Evolutionary conservation across 1,140 invertebrate genomes (phyloP).

Genomic region (Bathynomus jamesi): DNA sequence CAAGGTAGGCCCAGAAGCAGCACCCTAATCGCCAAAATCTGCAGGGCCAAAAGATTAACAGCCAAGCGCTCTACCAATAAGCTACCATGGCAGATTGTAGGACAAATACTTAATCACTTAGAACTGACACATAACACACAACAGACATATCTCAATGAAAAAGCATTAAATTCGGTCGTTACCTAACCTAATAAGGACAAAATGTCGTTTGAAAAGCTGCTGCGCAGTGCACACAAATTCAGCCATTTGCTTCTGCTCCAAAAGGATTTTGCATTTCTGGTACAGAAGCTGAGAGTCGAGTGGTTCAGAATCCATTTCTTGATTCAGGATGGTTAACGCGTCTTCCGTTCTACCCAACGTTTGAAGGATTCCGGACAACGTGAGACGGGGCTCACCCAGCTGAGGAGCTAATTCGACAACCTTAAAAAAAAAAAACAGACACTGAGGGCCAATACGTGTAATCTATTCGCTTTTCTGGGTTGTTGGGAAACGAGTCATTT

Average conservation of each 20-base stretch:
- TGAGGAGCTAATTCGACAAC: constrained; percentile 72
- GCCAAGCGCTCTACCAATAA: too few relatives aligned
- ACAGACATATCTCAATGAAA: too few relatives aligned
- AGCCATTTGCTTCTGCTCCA: constrained; percentile 52
- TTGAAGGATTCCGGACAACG: constrained; percentile 67
- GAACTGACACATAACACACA: too few relatives aligned
- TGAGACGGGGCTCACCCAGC: constrained; percentile 70
- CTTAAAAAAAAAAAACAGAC: constrained; percentile 16
- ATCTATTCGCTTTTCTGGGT: too few relatives aligned
- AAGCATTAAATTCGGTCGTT: too few relatives aligned
- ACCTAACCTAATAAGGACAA: constrained; percentile 51
- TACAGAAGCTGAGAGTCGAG: constrained; percentile 64
- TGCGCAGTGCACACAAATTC: constrained; percentile 68
- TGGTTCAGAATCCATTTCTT: constrained; percentile 48
- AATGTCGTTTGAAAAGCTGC: constrained; percentile 65
- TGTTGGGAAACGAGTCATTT: too few relatives aligned
- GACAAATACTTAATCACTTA: too few relatives aligned
- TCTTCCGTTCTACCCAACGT: constrained; percentile 62
- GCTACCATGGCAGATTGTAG: too few relatives aligned
- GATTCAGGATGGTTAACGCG: constrained; percentile 61
- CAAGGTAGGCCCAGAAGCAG: too few relatives aligned
- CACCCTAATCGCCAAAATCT: too few relatives aligned
- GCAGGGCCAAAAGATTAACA: too few relatives aligned
- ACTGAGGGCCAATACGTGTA: neutral
- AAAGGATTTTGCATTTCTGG: constrained; percentile 65